Base-by-base conservation (phyloP, 2,797 vertebrate species). In the Octomys mimax region DNA sequence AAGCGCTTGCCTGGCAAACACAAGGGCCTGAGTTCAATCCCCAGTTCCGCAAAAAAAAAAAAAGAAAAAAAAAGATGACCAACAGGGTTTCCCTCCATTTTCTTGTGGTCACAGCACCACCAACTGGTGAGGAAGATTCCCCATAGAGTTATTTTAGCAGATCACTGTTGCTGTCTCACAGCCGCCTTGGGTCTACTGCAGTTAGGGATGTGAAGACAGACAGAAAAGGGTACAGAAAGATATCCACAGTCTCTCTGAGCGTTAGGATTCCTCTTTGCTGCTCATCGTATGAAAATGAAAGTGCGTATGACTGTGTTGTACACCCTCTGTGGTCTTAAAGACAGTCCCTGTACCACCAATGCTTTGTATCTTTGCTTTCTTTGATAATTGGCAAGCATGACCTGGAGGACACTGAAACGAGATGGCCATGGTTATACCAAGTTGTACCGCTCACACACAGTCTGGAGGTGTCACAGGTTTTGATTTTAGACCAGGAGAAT, bases 401-500 rank as follows among this genome's bases (percentile, higher is more conserved):
- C 16, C 87, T 33, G 31, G 6, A 88, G 59, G 84, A 73, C 57
- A 61, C 10, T 33, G 5, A 73, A 80, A 78, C 52, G 70, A 73
- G 19, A 31, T 82, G 89, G 36, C 70, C 61, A 0, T 57, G 82
- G 12, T 90, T 88, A n/a, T 5, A 26, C 33, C 73, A 77, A 64
- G 24, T 73, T 62, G 5, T 42, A 39, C 21, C 52, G 46, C 18
- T 71, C 66, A 31, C 36, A 6, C 73, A n/a, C 3, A 24, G 7
- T 49, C 71, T 42, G 49, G 71, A 91, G 82, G 70, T 93, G 28
- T 39, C 68, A n/a, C 21, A 59, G 1, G 13, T 95, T 91, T 84
- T 71, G 6, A 73, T 83, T 89, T 87, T 82, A 89, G 96, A 71
- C n/a, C 49, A 87, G 71, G 84, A 75, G 91, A 70, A 85, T 93